Evolutionary conservation across 1,140 invertebrate species (phyloP), one percentile per base, ranked within the genome.

Genomic region (Hypothenemus hampei): DNA sequence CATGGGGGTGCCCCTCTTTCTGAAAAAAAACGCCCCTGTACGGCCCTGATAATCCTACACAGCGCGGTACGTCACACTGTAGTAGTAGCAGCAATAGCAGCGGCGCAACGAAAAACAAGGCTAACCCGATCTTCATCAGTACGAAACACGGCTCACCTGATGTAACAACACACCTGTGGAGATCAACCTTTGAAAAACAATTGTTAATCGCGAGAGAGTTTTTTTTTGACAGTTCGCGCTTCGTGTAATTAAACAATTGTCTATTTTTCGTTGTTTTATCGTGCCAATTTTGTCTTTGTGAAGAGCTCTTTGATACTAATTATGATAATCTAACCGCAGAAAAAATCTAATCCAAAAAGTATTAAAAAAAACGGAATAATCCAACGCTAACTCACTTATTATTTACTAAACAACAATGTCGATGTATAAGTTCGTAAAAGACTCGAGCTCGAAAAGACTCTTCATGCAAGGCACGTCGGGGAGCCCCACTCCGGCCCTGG

Each of bases 381-480:
- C 13, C 13, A 2, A 11, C 26, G 13, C 26, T 31, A 31, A 31
- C 13, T 8, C 26, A 13, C 26, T 31, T n/a, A 37, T 7, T n/a
- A 37, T 37, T 7, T n/a, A 37, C 35, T 15, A 15, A 37, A 37
- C 7, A 37, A 37, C 11, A 10, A n/a, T 37, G 81, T 81, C 81
- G 51, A 84, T 86, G 78, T 86, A 87, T 67, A 79, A 82, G 62
- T 86, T 87, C 69, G 81, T 83, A 48, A 85, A 85, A 71, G 80
- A 83, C 60, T 72, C 73, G 19, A 57, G 51, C 19, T 72, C 71
- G 61, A 66, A 66, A 47, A 80, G 87, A 40, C 77, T 92, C 15
- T 92, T 90, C 72, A 81, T 91, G 48, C 86, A 89, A 70, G 88
- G 85, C 4, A 85, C 84, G 4, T 80, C 63, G 71, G 75, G 60